A percentile compares a stretch with the other conserved stretches of the same genome.
Conservation (phyloP, 2,113 vertebrate genomes). For the Lepisosteus osseus region DNA sequence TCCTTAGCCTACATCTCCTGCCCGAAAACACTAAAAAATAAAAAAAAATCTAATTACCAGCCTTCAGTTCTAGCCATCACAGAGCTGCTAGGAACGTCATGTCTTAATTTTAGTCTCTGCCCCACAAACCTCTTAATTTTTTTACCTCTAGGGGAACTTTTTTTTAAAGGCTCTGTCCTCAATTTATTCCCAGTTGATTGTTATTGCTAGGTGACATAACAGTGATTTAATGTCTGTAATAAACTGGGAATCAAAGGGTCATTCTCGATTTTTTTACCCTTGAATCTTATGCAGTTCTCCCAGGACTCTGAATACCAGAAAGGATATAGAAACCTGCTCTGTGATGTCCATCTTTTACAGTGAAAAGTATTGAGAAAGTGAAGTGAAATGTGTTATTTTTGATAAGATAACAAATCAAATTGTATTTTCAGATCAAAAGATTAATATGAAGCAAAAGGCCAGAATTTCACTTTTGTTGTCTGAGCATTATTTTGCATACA, state of each 20-base stretch:
- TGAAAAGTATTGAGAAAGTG: too few relatives aligned
- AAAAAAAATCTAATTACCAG: not conserved
- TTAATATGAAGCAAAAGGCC: too few relatives aligned
- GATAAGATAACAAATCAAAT: too few relatives aligned
- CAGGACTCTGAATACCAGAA: too few relatives aligned
- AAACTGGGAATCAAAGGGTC: not conserved
- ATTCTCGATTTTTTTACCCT: not conserved
- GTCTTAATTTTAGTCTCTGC: conserved; percentile 16
- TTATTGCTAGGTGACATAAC: not conserved
- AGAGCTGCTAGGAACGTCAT: not conserved
- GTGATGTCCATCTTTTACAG: too few relatives aligned
- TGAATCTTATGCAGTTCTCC: not conserved
- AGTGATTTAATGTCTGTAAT: not conserved
- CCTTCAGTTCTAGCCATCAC: not conserved
- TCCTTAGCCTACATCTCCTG: not conserved
- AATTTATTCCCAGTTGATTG: not conserved
- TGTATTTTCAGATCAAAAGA: too few relatives aligned
- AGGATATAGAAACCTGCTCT: too few relatives aligned
- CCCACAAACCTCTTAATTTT: conserved; percentile 18
- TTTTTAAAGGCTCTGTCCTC: not conserved
- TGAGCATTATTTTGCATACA: too few relatives aligned
- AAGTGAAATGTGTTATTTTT: too few relatives aligned
- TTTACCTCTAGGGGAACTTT: not conserved
- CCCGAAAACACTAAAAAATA: not conserved
- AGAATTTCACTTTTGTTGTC: too few relatives aligned